Evolutionary conservation across 2,113 vertebrate genomes (phyloP), one percentile per base, ranked within the genome.

Genomic region (Promerops cafer): DNA sequence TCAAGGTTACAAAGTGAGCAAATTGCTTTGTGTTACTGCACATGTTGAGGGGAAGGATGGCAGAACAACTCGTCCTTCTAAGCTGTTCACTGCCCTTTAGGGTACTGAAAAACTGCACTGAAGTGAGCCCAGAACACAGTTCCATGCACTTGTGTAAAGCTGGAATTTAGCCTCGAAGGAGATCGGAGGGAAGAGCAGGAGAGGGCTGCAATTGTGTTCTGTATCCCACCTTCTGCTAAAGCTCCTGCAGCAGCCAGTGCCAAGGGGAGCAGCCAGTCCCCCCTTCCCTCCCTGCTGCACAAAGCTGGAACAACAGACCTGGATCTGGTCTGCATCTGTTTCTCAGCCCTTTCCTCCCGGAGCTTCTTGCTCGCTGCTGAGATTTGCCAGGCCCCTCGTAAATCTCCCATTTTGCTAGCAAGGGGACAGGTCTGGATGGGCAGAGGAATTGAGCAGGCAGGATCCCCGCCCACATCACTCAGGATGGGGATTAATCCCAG

Each of bases 391-490:
- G 17, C 66, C 63, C 40, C 6, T 0, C 35, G 8, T 65, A 39
- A 88, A 83, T 61, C 63, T 77, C 44, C 47, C 27, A 0, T 28
- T 83, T 39, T 21, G 60, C 23, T 5, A 40, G 5, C 23, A 22
- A 39, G 63, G n/a, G 37, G 23, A n/a, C 19, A 16, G 49, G 23
- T 53, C 13, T 40, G 82, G 45, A 6, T 40, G 30, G 64, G 49
- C 78, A 64, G 76, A 47, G 65, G 69, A 52, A 4, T 3, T 8
- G 77, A 47, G 37, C 56, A 61, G 54, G 61, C 76, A 78, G 66
- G 50, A 22, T 64, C 56, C 78, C 59, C 50, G 61, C 61, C 57
- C 42, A 19, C 4, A 0, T 0, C 2, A 0, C 61, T 79, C 10
- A 0, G 50, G 44, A 30, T 7, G 57, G 78, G 79, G 69, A 63